These are phyloP conservation scores for Drosophila suboccidentalis DNA, from an alignment of 2,888 invertebrate genomes.

Conservation along the genomic window DNA sequence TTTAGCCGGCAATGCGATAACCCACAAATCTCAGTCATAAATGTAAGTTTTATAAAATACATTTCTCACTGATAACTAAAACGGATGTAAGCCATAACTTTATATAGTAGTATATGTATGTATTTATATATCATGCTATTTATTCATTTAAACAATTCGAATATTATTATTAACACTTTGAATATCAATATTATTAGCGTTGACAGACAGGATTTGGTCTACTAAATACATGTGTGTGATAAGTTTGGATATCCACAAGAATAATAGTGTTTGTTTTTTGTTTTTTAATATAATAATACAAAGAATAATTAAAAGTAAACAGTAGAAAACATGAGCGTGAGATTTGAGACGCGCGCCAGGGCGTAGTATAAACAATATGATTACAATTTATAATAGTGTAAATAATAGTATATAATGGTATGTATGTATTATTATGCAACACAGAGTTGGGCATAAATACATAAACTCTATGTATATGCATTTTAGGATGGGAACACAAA, in stretches of 20 bases:
- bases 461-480: constrained; percentile 35
- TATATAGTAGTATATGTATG: constrained; percentile 3
- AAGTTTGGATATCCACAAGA: constrained; percentile 36
- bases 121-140: constrained; percentile 66
- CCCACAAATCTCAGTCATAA: constrained; percentile 4
- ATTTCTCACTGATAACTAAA: constrained; percentile 21
- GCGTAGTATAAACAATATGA: constrained; percentile 58
- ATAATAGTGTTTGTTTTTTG: constrained; percentile 13
- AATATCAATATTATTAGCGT: constrained; percentile 70
- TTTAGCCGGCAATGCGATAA: constrained; percentile 12
- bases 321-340: constrained; percentile 53
- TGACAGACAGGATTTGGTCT: constrained; percentile 69
- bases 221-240: constrained; percentile 55
- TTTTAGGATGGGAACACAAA: constrained; percentile 31
- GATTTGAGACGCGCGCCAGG: constrained; percentile 65
- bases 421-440: constrained; percentile 52
- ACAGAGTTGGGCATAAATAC: constrained; percentile 31
- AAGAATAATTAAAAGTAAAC: constrained; percentile 39
- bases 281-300: constrained; percentile 49
- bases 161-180: constrained; percentile 78
- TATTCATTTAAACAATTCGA: constrained; percentile 77
- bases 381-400: constrained; percentile 41
- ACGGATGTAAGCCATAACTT: neutral
- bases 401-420: constrained; percentile 63
- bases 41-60: neutral